These are phyloP conservation scores for Sinocyclocheilus anshuiensis DNA, from an alignment of 2,113 vertebrate species.

Conservation along the genomic window DNA sequence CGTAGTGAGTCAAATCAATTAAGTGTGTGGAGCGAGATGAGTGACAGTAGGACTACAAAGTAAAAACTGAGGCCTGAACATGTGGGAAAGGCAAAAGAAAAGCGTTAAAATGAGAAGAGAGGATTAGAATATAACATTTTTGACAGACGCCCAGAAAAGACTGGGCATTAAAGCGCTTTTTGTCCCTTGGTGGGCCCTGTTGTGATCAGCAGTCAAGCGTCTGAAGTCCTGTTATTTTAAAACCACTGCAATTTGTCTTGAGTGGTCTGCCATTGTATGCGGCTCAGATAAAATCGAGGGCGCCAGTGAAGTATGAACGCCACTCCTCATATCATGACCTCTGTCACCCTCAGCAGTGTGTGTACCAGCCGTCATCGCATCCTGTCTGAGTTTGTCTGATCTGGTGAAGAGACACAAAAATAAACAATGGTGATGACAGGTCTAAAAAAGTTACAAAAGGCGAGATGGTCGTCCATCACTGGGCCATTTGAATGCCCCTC, in stretches of 20 bases:
- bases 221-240: conserved; percentile 55
- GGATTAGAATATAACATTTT: conserved; percentile 63
- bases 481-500: conserved; percentile 16
- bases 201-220: conserved; percentile 36
- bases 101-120: conserved; percentile 49
- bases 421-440: conserved; percentile 30
- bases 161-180: conserved; percentile 22
- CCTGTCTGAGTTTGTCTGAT: conserved; percentile 1
- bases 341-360: conserved; percentile 21
- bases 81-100: conserved; percentile 58
- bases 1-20: conserved; percentile 16
- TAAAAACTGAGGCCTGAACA: conserved; percentile 50
- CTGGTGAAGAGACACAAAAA: conserved; percentile 9
- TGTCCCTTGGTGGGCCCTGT: conserved; percentile 44
- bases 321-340: conserved; percentile 47
- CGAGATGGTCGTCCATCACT: background rate
- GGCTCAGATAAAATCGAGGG: conserved; percentile 51
- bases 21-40: background rate
- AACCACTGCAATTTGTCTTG: conserved; percentile 60
- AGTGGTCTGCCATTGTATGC: conserved; percentile 60
- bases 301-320: conserved; percentile 48
- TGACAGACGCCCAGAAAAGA: background rate
- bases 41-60: conserved; percentile 14
- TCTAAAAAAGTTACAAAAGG: conserved; percentile 46
- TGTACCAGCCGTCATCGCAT: conserved; percentile 34